Percentiles rank a stretch among this genome's conserved stretches.
Conservation (phyloP, 2,113 vertebrate species). For the Sciurus niger region DNA sequence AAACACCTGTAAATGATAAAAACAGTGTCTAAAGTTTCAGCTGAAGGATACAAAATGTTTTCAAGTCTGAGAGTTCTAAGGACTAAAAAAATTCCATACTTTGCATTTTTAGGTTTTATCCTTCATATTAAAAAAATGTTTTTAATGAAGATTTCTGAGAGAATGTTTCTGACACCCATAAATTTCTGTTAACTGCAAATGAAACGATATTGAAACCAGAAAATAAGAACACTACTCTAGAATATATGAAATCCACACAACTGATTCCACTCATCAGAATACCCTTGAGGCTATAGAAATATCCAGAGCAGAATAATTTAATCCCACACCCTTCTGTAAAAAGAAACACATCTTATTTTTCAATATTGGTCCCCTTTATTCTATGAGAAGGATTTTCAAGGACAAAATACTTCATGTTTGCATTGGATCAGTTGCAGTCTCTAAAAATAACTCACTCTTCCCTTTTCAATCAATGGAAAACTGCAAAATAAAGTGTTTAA, state of each 20-base stretch:
- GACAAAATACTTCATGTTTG: slow-evolving; percentile 44
- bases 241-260: slow-evolving; percentile 57
- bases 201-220: slow-evolving; percentile 44
- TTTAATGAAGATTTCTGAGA: slow-evolving; percentile 58
- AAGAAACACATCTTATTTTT: neutral
- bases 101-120: slow-evolving; percentile 46
- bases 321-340: neutral
- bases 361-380: slow-evolving; percentile 8
- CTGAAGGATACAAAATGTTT: slow-evolving; percentile 30
- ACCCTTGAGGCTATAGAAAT: slow-evolving; percentile 32
- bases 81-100: slow-evolving; percentile 49
- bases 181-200: slow-evolving; percentile 53
- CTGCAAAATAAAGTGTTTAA: slow-evolving; percentile 39
- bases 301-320: neutral
- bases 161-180: slow-evolving; percentile 43
- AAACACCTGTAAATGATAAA: slow-evolving; percentile 64
- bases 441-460: slow-evolving; percentile 46
- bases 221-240: slow-evolving; percentile 58
- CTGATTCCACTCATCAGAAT: slow-evolving; percentile 66
- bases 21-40: slow-evolving; percentile 56
- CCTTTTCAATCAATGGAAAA: slow-evolving; percentile 9
- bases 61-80: slow-evolving; percentile 55
- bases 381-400: neutral
- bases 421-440: neutral
- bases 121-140: neutral